Evolutionary conservation across 1,140 invertebrate genomes (phyloP).

Genomic region (Aphaenogaster ashmeadi): DNA sequence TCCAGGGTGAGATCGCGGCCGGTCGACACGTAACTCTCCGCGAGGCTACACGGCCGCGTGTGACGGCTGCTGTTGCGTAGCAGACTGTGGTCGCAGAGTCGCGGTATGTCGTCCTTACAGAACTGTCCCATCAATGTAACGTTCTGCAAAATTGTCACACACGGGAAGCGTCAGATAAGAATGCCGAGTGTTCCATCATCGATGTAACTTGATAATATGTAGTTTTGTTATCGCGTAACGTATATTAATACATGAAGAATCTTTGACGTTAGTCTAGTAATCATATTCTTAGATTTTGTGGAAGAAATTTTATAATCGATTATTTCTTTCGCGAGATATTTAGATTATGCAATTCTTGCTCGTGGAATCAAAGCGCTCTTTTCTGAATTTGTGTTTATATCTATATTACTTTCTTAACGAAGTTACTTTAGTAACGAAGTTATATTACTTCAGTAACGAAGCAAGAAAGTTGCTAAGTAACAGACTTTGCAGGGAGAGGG

Average conservation of each 20-base stretch:
- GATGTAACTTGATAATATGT: not conserved
- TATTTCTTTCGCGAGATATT: not conserved
- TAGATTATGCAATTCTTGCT: not conserved
- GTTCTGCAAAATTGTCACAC: constrained; percentile 80
- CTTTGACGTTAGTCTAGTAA: not conserved
- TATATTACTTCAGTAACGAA: constrained; percentile 41
- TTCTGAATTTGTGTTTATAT: constrained; percentile 23
- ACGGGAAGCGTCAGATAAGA: not conserved
- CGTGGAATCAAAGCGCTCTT: constrained; percentile 4
- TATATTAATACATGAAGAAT: not conserved
- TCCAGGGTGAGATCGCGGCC: constrained; percentile 91
- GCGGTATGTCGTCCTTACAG: constrained; percentile 92
- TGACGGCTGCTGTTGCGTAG: constrained; percentile 91
- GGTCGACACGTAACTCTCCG: constrained; percentile 93
- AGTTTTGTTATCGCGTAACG: not conserved
- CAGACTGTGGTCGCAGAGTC: constrained; percentile 92
- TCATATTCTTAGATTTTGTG: not conserved
- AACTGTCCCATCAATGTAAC: constrained; percentile 91
- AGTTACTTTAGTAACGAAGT: constrained; percentile 31
- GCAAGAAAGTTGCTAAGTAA: constrained; percentile 30
- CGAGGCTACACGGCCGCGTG: constrained; percentile 91
- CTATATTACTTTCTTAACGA: constrained; percentile 27
- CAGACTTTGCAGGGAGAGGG: not conserved
- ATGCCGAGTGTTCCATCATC: not conserved
- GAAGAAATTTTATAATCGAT: constrained; percentile 15